Evolutionary conservation across 2,888 invertebrate species (phyloP), one percentile per base, ranked within the genome.

Genomic region (Acanthosepion pharaonis): DNA sequence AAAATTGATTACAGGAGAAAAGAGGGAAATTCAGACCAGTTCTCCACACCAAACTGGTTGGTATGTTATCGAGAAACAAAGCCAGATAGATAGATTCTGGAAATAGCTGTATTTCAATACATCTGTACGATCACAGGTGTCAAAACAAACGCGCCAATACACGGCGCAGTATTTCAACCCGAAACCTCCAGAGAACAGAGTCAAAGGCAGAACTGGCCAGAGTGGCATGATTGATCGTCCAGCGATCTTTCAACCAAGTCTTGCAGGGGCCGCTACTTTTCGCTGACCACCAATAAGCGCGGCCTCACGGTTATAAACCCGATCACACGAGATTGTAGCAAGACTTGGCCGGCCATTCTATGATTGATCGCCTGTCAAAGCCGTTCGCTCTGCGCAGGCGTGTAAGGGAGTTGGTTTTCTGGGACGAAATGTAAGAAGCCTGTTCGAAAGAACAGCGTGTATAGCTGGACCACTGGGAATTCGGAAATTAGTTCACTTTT

Each of bases 41-140:
- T 1, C 59, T 20, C 20, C 23, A 23, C 23, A 59, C 5, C 6
- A 23, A 59, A 59, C 59, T 23, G 20, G 23, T 59, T 23, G 59
- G 59, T 23, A 59, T 5, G 59, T 59, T 59, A 59, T 5, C 23
- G n/a, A 33, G 78, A 78, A 78, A n/a, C n/a, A 33, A 78, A n/a
- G 1, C 11, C n/a, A 78, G n/a, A n/a, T 9, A 78, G 78, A 78
- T n/a, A n/a, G 78, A 33, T n/a, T 78, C 78, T 78, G 78, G n/a
- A 78, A 78, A 78, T 78, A n/a, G 78, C 78, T 78, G 78, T n/a
- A 78, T 78, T 78, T 78, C 78, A 78, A 78, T 78, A 78, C 78
- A 78, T n/a, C 78, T n/a, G 78, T 78, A 78, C 78, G 78, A 78
- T 78, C 78, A 78, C 78, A 78, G 33, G 78, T 78, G 78, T 78